Conservation (phyloP, 2,797 vertebrate genomes). For the Etheostoma nigrum region DNA sequence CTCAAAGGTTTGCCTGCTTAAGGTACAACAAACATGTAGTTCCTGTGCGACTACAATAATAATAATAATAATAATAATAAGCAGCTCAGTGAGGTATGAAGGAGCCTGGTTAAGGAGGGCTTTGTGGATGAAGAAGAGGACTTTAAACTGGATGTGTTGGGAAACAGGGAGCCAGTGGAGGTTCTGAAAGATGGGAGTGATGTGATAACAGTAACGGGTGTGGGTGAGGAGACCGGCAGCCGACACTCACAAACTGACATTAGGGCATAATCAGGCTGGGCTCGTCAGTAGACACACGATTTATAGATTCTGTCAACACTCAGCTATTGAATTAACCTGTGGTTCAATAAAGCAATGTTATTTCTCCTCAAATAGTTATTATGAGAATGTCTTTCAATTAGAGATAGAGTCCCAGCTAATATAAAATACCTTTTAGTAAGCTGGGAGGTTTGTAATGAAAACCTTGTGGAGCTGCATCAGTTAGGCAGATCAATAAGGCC, state of each 20-base stretch:
- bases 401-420: slow-evolving; percentile 63
- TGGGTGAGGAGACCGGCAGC: too few relatives aligned
- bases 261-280: slow-evolving; percentile 29
- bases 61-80: too few relatives aligned
- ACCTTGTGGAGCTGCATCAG: slow-evolving; percentile 70
- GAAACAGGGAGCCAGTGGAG: too few relatives aligned
- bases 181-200: too few relatives aligned
- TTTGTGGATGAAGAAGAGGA: too few relatives aligned
- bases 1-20: slow-evolving; percentile 37
- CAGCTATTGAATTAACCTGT: slow-evolving; percentile 56
- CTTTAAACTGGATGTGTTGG: too few relatives aligned
- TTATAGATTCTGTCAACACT: slow-evolving; percentile 64
- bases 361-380: slow-evolving; percentile 73
- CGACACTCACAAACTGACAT: slow-evolving; percentile 12
- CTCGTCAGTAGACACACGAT: slow-evolving; percentile 28
- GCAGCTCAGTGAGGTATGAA: too few relatives aligned
- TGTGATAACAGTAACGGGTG: too few relatives aligned
- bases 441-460: slow-evolving; percentile 77
- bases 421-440: slow-evolving; percentile 76
- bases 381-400: slow-evolving; percentile 67
- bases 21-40: slow-evolving; percentile 9
- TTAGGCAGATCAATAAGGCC: slow-evolving; percentile 78
- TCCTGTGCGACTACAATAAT: slow-evolving; percentile 1
- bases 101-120: too few relatives aligned
- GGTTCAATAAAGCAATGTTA: slow-evolving; percentile 66